Evolutionary conservation across 1,140 invertebrate species (phyloP), one percentile per base, ranked within the genome.

Genomic region (Centruroides vittatus): DNA sequence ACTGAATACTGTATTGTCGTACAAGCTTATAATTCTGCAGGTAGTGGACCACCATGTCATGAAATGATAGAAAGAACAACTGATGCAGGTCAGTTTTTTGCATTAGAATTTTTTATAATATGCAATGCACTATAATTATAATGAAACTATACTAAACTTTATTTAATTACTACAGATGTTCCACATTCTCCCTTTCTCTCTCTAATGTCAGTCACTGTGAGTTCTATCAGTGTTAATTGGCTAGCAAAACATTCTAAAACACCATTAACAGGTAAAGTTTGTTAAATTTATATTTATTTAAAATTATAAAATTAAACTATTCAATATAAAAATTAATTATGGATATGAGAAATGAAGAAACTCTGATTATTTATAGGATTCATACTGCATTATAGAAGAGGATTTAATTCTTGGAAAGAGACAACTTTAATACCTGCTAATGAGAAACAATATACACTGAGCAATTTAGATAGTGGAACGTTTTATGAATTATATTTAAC

Each of bases 401-500:
- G 34, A 56, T 13, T 5, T 11, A 36, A 34, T 34, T 13, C 13
- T 5, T 56, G 55, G 55, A 12, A 56, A 12, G 13, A 56, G 11
- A 8, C 13, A 10, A 1, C 55, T 34, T 12, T 47, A n/a, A 13
- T 56, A 5, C 55, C 67, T 70, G 51, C 49, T 54, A 13, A 34
- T n/a, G 61, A 61, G 4, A 35, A 36, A n/a, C 34, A 61, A 11
- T 63, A 63, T 48, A 48, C 47, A 12, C 56, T 63, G 10, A 12
- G 82, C 80, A 78, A 80, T 36, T 73, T 91, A 23, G 86, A 84
- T 83, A 90, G 88, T 70, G 88, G 88, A 11, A 89, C 86, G 0
- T 79, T 82, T 46, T 92, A 92, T 71, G 85, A 89, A 68, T 78
- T 91, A 49, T 90, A 89, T 71, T 83, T 92, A 51, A 90, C 86